A percentile compares a stretch with the other conserved stretches of the same genome.
Conservation (phyloP, 2,888 invertebrate species). For the Malacosoma neustria region DNA sequence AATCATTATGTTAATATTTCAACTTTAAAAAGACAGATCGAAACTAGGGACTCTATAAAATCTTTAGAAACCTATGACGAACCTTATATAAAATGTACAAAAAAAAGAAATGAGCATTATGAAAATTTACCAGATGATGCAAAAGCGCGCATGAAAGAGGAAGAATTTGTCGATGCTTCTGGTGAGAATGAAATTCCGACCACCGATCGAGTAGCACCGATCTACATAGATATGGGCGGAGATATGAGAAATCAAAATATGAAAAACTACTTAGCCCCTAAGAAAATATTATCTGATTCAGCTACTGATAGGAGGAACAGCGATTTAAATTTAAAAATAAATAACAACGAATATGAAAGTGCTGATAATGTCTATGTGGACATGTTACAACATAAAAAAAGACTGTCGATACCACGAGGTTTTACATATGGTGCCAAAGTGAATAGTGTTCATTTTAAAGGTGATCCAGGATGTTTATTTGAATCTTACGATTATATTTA, state of each 20-base stretch:
- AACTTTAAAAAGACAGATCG: background rate
- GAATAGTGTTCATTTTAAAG: slow-evolving; percentile 32
- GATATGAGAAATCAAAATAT: too few relatives aligned
- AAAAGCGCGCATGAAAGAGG: background rate
- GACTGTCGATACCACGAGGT: slow-evolving; percentile 20
- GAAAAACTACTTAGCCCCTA: too few relatives aligned
- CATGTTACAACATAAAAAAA: slow-evolving; percentile 21
- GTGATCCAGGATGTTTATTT: slow-evolving; percentile 36
- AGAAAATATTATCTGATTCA: background rate
- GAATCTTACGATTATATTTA: slow-evolving; percentile 33
- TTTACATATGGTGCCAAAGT: slow-evolving; percentile 14
- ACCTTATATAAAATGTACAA: background rate
- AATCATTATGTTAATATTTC: background rate
- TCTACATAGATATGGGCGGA: too few relatives aligned
- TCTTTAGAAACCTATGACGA: background rate
- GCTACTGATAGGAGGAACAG: background rate
- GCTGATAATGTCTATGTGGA: slow-evolving; percentile 19
- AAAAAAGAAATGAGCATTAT: background rate
- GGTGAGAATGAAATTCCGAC: too few relatives aligned
- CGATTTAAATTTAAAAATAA: background rate
- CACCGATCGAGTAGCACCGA: too few relatives aligned
- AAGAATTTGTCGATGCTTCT: background rate
- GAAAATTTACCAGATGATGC: background rate
- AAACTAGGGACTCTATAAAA: background rate
- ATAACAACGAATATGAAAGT: slow-evolving; percentile 4